Evolutionary conservation across 1,140 invertebrate species (phyloP).

Genomic region (Drosophila saltans): DNA sequence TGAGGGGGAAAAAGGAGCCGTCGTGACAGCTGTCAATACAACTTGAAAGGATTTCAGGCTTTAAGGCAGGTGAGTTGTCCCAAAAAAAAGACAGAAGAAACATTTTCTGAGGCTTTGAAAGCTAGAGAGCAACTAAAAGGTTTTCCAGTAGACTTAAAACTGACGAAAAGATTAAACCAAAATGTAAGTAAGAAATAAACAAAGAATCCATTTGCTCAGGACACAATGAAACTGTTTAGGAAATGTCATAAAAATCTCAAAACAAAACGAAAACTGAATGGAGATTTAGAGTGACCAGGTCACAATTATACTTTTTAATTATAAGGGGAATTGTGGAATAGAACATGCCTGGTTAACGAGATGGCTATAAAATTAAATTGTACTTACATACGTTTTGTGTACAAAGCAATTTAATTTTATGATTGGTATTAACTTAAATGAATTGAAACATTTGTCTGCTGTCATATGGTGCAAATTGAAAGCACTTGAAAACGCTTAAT

Average conservation of each 20-base stretch:
- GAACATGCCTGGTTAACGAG: too few relatives aligned
- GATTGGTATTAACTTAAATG: constrained; percentile 7
- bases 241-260: too few relatives aligned
- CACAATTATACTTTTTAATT: too few relatives aligned
- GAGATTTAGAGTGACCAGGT: too few relatives aligned
- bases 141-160: background rate
- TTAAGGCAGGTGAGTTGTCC: constrained; percentile 16
- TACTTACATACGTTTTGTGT: background rate
- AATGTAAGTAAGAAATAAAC: too few relatives aligned
- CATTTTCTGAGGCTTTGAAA: background rate
- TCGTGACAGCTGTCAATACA: constrained; percentile 74
- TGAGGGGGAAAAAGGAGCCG: constrained; percentile 14
- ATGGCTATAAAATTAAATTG: background rate
- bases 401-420: background rate
- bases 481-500: constrained; percentile 7
- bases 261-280: too few relatives aligned
- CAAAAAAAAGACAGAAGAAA: background rate
- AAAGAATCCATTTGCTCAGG: too few relatives aligned
- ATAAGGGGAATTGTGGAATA: too few relatives aligned
- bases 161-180: background rate
- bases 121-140: background rate
- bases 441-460: constrained; percentile 8
- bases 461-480: constrained; percentile 6
- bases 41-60: constrained; percentile 60
- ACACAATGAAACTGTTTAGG: too few relatives aligned